These are phyloP conservation scores for Dicranocentrus wangi DNA, from an alignment of 2,888 invertebrate species.

Conservation along the genomic window DNA sequence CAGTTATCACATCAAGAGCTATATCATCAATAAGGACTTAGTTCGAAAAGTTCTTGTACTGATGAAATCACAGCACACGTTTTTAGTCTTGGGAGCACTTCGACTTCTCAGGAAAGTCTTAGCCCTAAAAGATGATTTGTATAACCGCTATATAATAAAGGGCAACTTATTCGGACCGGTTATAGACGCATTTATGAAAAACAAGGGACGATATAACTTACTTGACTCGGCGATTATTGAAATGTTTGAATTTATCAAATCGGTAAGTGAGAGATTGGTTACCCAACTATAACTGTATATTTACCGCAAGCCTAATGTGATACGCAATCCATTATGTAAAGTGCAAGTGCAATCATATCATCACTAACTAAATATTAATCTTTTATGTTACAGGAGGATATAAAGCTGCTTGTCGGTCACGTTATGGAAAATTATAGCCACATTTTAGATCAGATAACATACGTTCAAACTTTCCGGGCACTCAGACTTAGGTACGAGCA, in stretches of 20 bases:
- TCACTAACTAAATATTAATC: slow-evolving; percentile 4
- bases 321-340: too few species aligned
- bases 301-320: too few species aligned
- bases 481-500: slow-evolving; percentile 92
- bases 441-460: slow-evolving; percentile 93
- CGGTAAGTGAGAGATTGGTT: too few species aligned
- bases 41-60: slow-evolving; percentile 94
- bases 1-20: slow-evolving; percentile 98
- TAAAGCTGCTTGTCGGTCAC: slow-evolving; percentile 91
- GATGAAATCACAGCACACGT: slow-evolving; percentile 97
- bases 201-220: slow-evolving; percentile 98
- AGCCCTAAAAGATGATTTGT: slow-evolving; percentile 98
- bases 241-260: slow-evolving; percentile 98
- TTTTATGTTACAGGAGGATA: slow-evolving; percentile 82
- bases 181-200: slow-evolving; percentile 95
- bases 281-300: too few species aligned
- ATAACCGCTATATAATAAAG: slow-evolving; percentile 95
- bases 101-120: slow-evolving; percentile 98
- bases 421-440: slow-evolving; percentile 97
- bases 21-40: slow-evolving; percentile 96
- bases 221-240: slow-evolving; percentile 99
- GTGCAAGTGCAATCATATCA: too few species aligned
- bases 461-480: slow-evolving; percentile 98
- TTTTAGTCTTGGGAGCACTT: slow-evolving; percentile 93
- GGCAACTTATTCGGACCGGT: slow-evolving; percentile 96